Percentiles rank a stretch among this genome's conserved stretches.
phyloP scores from a whole-genome alignment of 1,140 invertebrate genomes.

The Paraescarpia echinospica region DNA sequence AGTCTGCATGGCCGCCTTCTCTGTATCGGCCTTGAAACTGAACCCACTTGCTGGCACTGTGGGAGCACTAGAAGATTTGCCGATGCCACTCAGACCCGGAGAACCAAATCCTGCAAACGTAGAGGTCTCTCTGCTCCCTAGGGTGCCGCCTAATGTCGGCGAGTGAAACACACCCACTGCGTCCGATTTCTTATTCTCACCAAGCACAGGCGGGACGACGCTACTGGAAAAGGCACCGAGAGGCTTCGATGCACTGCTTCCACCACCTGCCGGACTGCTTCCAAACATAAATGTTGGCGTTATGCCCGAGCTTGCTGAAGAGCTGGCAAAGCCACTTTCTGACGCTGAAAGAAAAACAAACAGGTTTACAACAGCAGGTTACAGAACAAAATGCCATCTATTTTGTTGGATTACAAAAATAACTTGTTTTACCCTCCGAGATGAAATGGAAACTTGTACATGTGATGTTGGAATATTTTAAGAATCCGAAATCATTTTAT shows the following conservation, averaged over 20 bases:
- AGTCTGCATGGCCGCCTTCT: neutral
- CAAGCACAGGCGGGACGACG: neutral
- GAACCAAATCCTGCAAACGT: constrained; percentile 31
- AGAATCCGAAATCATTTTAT: too few species aligned
- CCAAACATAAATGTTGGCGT: neutral
- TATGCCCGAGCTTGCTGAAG: neutral
- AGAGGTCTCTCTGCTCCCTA: neutral
- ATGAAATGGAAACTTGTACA: too few species aligned
- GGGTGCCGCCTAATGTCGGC: neutral
- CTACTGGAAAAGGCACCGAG: neutral
- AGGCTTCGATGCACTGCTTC: neutral
- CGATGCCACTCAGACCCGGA: constrained; percentile 23
- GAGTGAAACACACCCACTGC: neutral
- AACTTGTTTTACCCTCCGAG: too few species aligned
- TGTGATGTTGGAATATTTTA: too few species aligned
- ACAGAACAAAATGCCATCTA: too few species aligned
- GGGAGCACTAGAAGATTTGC: neutral
- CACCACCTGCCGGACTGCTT: neutral
- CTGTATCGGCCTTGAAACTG: neutral
- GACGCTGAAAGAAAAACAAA: neutral
- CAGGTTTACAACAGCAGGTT: neutral
- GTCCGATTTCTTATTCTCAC: neutral
- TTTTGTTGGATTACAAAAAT: too few species aligned
- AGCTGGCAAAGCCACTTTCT: neutral
- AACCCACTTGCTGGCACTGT: neutral